phyloP scores from a whole-genome alignment of 2,113 vertebrate species.

The Clinocottus analis region DNA sequence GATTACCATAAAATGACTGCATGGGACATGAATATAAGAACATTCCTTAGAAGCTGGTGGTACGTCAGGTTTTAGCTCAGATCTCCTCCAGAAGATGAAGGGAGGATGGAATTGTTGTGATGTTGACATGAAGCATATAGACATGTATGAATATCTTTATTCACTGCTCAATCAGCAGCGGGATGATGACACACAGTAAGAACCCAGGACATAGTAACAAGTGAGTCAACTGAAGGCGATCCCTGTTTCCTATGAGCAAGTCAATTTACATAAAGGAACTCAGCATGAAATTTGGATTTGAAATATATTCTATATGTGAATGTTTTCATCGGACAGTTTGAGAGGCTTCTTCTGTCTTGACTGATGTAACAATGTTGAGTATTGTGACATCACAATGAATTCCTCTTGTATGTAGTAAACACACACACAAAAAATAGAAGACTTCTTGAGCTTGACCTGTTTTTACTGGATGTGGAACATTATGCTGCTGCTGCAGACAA shows the following conservation, averaged over 20 bases:
- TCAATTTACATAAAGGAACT: neutral
- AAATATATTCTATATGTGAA: no score
- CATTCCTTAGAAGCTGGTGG: no score
- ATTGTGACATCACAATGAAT: no score
- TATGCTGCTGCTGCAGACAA: no score
- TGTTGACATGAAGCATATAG: neutral
- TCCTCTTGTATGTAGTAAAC: slow-evolving; percentile 1
- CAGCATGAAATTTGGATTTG: neutral
- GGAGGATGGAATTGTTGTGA: neutral
- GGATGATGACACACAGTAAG: neutral
- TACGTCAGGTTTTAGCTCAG: no score
- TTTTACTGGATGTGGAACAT: no score
- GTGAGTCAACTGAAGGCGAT: neutral
- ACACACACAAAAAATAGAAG: slow-evolving; percentile 20
- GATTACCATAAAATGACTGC: no score
- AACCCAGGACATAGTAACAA: neutral
- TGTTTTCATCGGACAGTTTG: no score
- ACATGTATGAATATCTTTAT: no score
- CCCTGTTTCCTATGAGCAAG: neutral
- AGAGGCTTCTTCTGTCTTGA: no score
- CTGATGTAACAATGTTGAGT: no score
- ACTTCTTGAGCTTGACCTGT: slow-evolving; percentile 26
- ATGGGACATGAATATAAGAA: no score
- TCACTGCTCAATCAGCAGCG: neutral
- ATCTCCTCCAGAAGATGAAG: neutral